Evolutionary conservation across 2,113 vertebrate genomes (phyloP), one percentile per base, ranked within the genome.

Genomic region (Zosterops lateralis): DNA sequence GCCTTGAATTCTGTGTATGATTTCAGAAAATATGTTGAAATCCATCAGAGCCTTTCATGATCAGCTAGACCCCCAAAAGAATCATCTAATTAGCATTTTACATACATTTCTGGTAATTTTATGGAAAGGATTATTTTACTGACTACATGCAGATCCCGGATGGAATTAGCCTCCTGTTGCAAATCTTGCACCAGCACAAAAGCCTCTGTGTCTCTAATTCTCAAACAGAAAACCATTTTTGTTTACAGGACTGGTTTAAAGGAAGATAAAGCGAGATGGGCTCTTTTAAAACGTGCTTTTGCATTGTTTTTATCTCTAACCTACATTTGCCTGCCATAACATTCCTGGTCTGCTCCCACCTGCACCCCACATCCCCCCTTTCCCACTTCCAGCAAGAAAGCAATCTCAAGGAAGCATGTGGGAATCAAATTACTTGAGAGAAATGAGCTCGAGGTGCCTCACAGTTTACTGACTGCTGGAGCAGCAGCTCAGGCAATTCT

Each of bases 371-470:
- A 72, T 17, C 25, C 56, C 51, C 56, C 77, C 38, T 54, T 72
- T 38, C 58, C 58, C 54, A 9, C 40, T 85, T 66, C 53, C 84
- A 79, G 78, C 1, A 6, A 71, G 92, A 96, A 98, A 97, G 94
- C 97, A 97, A 97, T 97, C 97, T 97, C 94, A 22, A 22, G 95
- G 64, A 94, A 95, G 93, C 93, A 95, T 14, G 71, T 96, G 97
- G 95, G 97, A 97, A 97, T 98, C 96, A 97, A 98, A 98, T 98
- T 97, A 97, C 96, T 96, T 79, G 94, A 97, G 93, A 97, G 96
- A 97, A 98, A 98, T 97, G 97, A 98, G 97, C 96, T 97, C 47
- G 84, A 97, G 97, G 74, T 97, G 92, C 51, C 90, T 97, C 79
- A 87, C 92, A 58, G 92, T 97, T 98, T 97, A 97, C 95, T 90